Conservation (phyloP, 2,113 vertebrate genomes). For the Pantherophis guttatus region DNA sequence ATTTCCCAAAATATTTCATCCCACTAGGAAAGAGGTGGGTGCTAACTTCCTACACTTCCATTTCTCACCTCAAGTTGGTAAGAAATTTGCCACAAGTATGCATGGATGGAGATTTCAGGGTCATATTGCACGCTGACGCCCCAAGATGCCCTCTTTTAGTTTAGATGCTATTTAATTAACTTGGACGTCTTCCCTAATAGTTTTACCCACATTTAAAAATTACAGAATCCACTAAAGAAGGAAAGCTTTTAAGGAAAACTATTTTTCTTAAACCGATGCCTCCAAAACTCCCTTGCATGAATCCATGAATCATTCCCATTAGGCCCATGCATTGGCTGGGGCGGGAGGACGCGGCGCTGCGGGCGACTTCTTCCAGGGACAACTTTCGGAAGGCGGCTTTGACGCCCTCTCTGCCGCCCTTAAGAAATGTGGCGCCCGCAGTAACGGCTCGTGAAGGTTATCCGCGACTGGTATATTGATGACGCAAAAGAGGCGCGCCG, state of each 20-base stretch:
- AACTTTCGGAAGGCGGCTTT: background rate
- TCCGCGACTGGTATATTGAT: background rate
- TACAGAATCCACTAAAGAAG: background rate
- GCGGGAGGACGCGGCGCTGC: background rate
- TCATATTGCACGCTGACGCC: background rate
- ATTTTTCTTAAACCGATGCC: background rate
- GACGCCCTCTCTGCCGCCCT: background rate
- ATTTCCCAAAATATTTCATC: too few species aligned
- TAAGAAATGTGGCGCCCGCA: background rate
- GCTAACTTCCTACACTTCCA: background rate
- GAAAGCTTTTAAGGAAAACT: fast-evolving
- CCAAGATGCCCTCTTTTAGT: background rate
- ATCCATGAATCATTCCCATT: background rate
- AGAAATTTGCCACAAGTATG: background rate
- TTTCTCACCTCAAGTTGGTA: background rate
- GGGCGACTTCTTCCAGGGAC: background rate
- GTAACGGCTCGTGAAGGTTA: background rate
- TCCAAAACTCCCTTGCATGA: background rate
- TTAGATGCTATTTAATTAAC: background rate
- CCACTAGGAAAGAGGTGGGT: too few species aligned
- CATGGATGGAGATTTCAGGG: background rate
- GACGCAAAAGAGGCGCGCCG: background rate
- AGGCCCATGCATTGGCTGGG: background rate
- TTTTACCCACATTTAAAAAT: fast-evolving
- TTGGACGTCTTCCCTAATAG: background rate